Conservation (phyloP, 1,140 invertebrate genomes). For the Sarcophaga bullata region DNA sequence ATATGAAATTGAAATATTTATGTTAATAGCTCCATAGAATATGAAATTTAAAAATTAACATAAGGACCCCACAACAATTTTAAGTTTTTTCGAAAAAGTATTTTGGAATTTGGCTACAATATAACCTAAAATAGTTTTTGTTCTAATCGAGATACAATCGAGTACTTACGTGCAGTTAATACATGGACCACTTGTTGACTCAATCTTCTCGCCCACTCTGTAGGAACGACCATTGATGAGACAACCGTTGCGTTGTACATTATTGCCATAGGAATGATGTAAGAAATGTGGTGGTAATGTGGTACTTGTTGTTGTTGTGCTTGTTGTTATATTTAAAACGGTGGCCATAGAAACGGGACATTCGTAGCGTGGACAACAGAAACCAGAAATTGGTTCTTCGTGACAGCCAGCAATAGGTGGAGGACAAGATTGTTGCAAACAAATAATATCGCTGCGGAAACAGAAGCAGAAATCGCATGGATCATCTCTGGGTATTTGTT, state of each 20-base stretch:
- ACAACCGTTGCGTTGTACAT: slow-evolving; percentile 80
- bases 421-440: slow-evolving; percentile 93
- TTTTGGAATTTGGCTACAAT: too few species aligned
- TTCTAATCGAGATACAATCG: too few species aligned
- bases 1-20: too few species aligned
- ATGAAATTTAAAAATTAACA: too few species aligned
- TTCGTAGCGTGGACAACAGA: slow-evolving; percentile 94
- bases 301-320: slow-evolving; percentile 86
- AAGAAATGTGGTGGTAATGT: slow-evolving; percentile 84
- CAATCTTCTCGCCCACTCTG: slow-evolving; percentile 83
- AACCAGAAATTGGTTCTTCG: slow-evolving; percentile 90
- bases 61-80: too few species aligned
- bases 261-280: slow-evolving; percentile 79
- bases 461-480: slow-evolving; percentile 98
- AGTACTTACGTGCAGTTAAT: slow-evolving; percentile 89
- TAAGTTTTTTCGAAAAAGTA: not conserved
- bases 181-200: slow-evolving; percentile 87
- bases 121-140: too few species aligned
- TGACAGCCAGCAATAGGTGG: slow-evolving; percentile 90
- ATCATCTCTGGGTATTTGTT: slow-evolving; percentile 93
- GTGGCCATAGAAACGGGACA: slow-evolving; percentile 88
- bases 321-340: slow-evolving; percentile 81
- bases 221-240: slow-evolving; percentile 85
- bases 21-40: too few species aligned
- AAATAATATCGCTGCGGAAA: slow-evolving; percentile 95